Evolutionary conservation across 2,888 invertebrate genomes (phyloP).

Genomic region (Campopleginae sp.): DNA sequence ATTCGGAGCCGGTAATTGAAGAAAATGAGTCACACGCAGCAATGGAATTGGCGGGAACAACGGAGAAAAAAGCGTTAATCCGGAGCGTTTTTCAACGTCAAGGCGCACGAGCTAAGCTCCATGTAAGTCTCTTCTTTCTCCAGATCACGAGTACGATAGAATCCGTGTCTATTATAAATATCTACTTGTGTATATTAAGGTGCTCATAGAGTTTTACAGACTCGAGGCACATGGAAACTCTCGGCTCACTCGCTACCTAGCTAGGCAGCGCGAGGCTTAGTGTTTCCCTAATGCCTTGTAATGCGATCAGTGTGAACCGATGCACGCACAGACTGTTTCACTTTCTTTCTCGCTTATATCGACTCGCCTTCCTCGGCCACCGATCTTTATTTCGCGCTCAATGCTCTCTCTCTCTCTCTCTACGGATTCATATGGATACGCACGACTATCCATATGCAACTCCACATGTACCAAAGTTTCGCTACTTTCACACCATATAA

Average conservation of each 20-base stretch:
- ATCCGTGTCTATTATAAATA: slow-evolving; percentile 6
- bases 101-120: slow-evolving; percentile 73
- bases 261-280: slow-evolving; percentile 77
- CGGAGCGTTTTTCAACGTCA: slow-evolving; percentile 63
- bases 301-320: slow-evolving; percentile 81
- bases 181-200: slow-evolving; percentile 14
- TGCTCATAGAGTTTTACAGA: slow-evolving; percentile 75
- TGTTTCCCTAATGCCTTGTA: slow-evolving; percentile 82
- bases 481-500: slow-evolving; percentile 5
- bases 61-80: slow-evolving; percentile 47
- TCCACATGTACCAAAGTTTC: neutral
- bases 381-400: neutral
- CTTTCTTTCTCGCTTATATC: slow-evolving; percentile 20
- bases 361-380: neutral
- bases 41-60: neutral
- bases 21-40: neutral
- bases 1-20: neutral
- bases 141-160: slow-evolving; percentile 40
- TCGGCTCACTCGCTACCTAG: slow-evolving; percentile 65
- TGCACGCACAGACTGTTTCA: slow-evolving; percentile 65
- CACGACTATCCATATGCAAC: neutral
- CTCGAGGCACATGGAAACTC: slow-evolving; percentile 71
- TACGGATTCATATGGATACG: neutral
- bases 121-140: slow-evolving; percentile 74
- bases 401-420: no score